Percentiles rank a stretch among this genome's conserved stretches.
These are phyloP conservation scores for Crotalus adamanteus DNA, from an alignment of 2,797 vertebrate species.

Conservation along the genomic window DNA sequence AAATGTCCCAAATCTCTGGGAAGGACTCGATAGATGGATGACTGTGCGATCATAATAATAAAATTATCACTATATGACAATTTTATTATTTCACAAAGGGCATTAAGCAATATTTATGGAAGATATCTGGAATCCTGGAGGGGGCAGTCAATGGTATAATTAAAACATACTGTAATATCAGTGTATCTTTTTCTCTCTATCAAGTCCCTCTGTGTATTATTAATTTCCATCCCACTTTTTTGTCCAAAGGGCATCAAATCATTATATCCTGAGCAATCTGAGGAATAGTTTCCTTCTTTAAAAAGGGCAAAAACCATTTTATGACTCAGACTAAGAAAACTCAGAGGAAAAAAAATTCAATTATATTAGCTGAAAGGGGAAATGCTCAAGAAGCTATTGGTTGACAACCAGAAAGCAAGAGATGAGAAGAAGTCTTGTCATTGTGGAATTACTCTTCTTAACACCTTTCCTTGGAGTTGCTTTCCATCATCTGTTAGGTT, in stretches of 20 bases:
- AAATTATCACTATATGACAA: not conserved
- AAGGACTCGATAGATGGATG: not conserved
- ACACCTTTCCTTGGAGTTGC: not conserved
- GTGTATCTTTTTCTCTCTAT: not conserved
- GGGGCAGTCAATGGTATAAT: not conserved
- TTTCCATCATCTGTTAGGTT: not conserved
- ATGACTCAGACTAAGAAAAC: not conserved
- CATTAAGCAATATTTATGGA: not conserved
- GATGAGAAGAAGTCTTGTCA: not conserved
- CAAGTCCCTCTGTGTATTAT: not conserved
- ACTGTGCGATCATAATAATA: not conserved
- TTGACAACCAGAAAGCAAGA: not conserved
- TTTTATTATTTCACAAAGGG: not conserved
- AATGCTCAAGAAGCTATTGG: not conserved
- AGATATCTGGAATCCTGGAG: not conserved
- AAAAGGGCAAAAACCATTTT: not conserved
- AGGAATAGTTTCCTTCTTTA: not conserved
- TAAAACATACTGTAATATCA: not conserved
- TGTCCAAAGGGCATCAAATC: not conserved
- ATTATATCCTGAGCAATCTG: not conserved
- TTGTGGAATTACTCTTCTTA: not conserved
- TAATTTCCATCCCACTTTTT: not conserved
- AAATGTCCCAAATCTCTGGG: not conserved
- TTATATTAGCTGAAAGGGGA: not conserved
- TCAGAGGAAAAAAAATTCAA: not conserved